Base-by-base conservation (phyloP, 2,113 vertebrate genomes). In the Mesocricetus auratus region DNA sequence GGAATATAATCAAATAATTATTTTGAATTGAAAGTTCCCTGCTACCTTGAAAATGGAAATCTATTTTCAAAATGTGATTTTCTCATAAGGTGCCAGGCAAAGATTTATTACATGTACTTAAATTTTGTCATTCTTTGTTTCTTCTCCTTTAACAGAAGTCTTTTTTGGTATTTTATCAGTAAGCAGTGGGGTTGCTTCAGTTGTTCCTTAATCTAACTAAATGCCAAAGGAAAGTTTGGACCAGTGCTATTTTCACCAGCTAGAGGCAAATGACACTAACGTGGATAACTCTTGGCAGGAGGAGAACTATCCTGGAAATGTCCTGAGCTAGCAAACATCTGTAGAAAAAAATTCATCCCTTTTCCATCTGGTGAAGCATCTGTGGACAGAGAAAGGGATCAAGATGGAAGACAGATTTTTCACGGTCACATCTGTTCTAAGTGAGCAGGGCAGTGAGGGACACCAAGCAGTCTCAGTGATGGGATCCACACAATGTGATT, bases 11-110 rank as follows among this genome's bases (percentile, higher is more conserved):
- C 58, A 45, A 69, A 45, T 1, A 68, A 56, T 90, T 89, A 82
- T 91, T 92, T 62, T 90, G 82, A 96, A 68, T 15, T 90, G 66
- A 91, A 95, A 89, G 22, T 66, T 74, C n/a, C 45, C 50, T 78
- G 33, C 9, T 95, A 82, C 42, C 42, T 90, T 92, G 75, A 68
- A 94, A 89, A 92, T 50, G 68, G 36, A 36, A 96, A 95, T 91
- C 31, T 33, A 74, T 92, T 96, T 94, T 90, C 36, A 86, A 96
- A 92, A 89, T 86, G 4, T 73, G 82, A 92, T 94, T 93, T 81
- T 75, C 11, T 83, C 29, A 12, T 73, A 92, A 75, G 17, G 53
- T 89, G 71, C 68, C 82, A 95, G 79, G 81, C 45, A 90, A 4
- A 36, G 10, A 91, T 58, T 86, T 91, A 86, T 92, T 81, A 86